Conservation (phyloP, 2,797 vertebrate genomes). For the Girardinus metallicus region DNA sequence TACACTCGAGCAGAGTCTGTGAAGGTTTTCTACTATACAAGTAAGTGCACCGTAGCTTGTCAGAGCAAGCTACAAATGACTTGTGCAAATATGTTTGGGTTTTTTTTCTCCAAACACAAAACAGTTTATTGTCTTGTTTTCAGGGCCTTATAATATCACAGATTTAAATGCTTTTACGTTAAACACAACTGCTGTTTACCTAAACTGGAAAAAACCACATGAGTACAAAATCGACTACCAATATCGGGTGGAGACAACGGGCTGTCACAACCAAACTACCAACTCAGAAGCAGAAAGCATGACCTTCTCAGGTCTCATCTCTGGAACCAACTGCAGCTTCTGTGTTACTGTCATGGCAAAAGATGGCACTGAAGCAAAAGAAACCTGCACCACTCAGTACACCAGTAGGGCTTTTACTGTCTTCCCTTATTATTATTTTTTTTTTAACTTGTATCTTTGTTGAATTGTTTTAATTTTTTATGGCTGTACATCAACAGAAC, state of each 20-base stretch:
- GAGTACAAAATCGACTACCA: slow-evolving; percentile 38
- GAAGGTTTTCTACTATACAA: slow-evolving; percentile 59
- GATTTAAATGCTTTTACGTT: neutral
- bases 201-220: slow-evolving; percentile 46
- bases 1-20: slow-evolving; percentile 58
- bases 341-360: slow-evolving; percentile 55
- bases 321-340: slow-evolving; percentile 67
- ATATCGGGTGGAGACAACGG: slow-evolving; percentile 48
- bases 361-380: slow-evolving; percentile 39
- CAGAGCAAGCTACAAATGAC: neutral
- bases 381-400: slow-evolving; percentile 50
- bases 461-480: slow-evolving; percentile 7
- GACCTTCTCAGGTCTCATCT: slow-evolving; percentile 47
- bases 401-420: slow-evolving; percentile 58
- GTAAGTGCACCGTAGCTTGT: slow-evolving; percentile 51
- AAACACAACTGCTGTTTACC: slow-evolving; percentile 53
- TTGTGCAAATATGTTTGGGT: neutral
- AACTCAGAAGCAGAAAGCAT: rapidly evolving
- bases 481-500: slow-evolving; percentile 48
- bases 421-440: neutral
- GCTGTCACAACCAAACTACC: slow-evolving; percentile 20
- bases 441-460: neutral
- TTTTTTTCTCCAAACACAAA: neutral
- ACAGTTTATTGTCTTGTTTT: slow-evolving; percentile 27
- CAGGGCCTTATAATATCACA: slow-evolving; percentile 54